Percentiles rank a stretch among this genome's conserved stretches.
Evolutionary conservation across 2,113 vertebrate genomes (phyloP).

Genomic region (Machaerirhynchus nigripectus): DNA sequence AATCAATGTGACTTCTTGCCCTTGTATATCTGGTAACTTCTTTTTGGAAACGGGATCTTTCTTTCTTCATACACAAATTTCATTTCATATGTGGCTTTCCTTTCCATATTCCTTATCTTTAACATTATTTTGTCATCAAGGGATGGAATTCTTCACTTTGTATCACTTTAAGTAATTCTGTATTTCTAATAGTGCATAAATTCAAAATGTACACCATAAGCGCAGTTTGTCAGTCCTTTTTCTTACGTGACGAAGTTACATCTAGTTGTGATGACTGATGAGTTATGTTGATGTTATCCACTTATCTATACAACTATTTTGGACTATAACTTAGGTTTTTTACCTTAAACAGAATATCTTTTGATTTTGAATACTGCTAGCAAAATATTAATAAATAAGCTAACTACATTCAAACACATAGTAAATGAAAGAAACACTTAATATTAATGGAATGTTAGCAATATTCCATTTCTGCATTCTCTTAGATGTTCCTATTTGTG

Average conservation of each 20-base stretch:
- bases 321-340: background rate
- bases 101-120: background rate
- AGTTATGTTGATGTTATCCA: background rate
- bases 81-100: background rate
- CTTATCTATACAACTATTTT: background rate
- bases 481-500: background rate
- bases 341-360: background rate
- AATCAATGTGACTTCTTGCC: background rate
- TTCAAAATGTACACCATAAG: background rate
- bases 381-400: background rate
- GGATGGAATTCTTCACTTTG: background rate
- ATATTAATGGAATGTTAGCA: background rate
- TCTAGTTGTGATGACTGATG: background rate
- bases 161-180: background rate
- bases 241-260: background rate
- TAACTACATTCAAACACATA: background rate
- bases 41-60: background rate
- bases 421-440: background rate
- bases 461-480: background rate
- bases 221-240: background rate
- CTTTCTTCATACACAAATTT: background rate
- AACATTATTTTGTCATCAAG: background rate
- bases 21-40: background rate
- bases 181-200: background rate
- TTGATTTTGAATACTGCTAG: background rate